These are phyloP conservation scores for Eupithecia subfuscata DNA, from an alignment of 2,888 invertebrate genomes.

Conservation along the genomic window DNA sequence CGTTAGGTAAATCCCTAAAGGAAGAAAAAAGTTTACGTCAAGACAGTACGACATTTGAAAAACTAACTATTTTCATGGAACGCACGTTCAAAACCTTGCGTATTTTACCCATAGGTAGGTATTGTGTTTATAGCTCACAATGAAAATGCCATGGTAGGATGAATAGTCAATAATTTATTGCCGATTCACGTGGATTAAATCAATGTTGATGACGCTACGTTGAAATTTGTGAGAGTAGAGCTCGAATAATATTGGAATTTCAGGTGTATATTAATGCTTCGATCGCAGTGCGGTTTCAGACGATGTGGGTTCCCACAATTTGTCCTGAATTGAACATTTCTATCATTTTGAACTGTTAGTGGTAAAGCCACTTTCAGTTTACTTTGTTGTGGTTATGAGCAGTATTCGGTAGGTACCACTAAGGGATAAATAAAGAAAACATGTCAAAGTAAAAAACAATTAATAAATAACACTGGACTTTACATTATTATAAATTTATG, in stretches of 20 bases:
- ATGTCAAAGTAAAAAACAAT: not conserved
- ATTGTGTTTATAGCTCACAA: not conserved
- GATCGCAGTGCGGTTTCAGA: constrained; percentile 1
- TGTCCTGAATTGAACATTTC: not conserved
- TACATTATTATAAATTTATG: not conserved
- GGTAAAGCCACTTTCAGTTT: not conserved
- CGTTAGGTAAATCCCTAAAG: not conserved
- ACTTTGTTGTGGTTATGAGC: not conserved
- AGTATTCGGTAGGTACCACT: not conserved
- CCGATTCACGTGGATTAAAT: constrained; percentile 4
- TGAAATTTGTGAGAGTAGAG: constrained; percentile 2
- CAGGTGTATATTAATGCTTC: constrained; percentile 2
- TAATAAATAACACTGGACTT: not conserved
- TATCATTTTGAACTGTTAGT: not conserved
- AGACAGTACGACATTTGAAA: not conserved
- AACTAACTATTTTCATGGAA: not conserved
- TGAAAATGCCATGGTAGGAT: constrained; percentile 1
- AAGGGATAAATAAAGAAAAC: not conserved
- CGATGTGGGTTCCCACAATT: constrained; percentile 5
- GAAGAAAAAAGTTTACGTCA: not conserved
- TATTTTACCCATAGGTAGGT: not conserved
- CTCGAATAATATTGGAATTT: constrained; percentile 6
- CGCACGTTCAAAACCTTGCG: not conserved
- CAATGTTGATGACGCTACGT: constrained; percentile 1
- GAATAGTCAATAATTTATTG: constrained; percentile 7